Evolutionary conservation across 2,113 vertebrate species (phyloP).

Genomic region (Scalopus aquaticus): DNA sequence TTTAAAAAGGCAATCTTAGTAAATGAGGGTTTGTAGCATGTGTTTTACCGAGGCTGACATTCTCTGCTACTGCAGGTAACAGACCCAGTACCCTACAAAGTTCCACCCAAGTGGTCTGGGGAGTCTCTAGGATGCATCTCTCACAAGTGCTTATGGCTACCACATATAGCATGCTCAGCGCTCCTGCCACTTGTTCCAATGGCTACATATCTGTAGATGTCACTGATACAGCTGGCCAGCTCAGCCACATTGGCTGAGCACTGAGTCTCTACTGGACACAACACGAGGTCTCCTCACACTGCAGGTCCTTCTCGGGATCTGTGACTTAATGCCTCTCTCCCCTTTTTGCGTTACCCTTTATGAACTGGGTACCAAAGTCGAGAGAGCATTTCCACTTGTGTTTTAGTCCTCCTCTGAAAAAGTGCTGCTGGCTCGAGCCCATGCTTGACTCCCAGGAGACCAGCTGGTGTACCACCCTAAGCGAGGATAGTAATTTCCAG

Average conservation of each 20-base stretch:
- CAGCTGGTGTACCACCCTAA: background rate
- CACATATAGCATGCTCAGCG: background rate
- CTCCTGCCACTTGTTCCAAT: background rate
- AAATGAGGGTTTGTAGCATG: background rate
- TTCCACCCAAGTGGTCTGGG: background rate
- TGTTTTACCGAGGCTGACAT: background rate
- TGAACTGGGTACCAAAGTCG: background rate
- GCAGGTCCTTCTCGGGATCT: background rate
- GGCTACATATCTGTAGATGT: background rate
- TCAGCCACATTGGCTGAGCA: background rate
- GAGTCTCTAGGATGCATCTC: background rate
- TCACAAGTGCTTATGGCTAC: background rate
- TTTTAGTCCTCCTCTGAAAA: background rate
- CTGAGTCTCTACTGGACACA: background rate
- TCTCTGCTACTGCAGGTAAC: background rate
- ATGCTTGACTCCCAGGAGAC: background rate
- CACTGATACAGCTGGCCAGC: background rate
- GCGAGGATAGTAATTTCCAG: background rate
- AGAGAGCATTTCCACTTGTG: background rate
- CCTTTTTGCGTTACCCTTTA: background rate
- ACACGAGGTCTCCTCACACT: background rate
- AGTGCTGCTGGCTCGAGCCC: background rate
- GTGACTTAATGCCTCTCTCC: background rate
- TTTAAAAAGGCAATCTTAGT: background rate
- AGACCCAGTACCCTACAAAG: background rate